Conservation (phyloP, 1,140 invertebrate species). For the Onthophagus taurus region DNA sequence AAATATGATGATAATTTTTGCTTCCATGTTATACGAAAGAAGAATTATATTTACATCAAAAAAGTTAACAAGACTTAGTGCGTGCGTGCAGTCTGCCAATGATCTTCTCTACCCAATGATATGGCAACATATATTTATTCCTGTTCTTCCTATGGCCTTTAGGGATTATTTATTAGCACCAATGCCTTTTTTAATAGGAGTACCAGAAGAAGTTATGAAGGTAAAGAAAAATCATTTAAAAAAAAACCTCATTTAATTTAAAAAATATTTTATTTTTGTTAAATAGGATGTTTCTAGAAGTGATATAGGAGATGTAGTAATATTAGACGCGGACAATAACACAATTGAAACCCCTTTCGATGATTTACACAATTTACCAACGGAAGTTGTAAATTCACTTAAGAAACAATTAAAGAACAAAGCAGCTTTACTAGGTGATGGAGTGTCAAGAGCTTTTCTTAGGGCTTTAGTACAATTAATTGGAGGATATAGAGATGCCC, state of each 20-base stretch:
- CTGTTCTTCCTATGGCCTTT: conserved; percentile 76
- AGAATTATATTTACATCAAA: conserved; percentile 84
- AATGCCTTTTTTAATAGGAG: conserved; percentile 93
- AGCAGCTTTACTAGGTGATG: conserved; percentile 68
- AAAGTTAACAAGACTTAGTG: conserved; percentile 75
- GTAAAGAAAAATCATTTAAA: conserved; percentile 40
- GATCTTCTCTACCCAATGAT: conserved; percentile 92
- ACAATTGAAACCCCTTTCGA: conserved; percentile 76
- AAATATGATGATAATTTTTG: conserved; percentile 91
- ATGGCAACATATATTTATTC: conserved; percentile 97
- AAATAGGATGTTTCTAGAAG: conserved; percentile 56
- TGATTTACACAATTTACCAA: conserved; percentile 70
- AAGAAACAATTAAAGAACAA: conserved; percentile 62
- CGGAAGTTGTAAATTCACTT: conserved; percentile 39
- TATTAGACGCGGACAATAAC: conserved; percentile 84
- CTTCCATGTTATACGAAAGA: conserved; percentile 86
- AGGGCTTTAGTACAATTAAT: conserved; percentile 83
- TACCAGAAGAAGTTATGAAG: conserved; percentile 72
- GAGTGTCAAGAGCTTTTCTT: conserved; percentile 83
- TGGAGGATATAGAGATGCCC: conserved; percentile 85
- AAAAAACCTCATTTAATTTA: background rate
- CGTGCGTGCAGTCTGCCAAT: conserved; percentile 90
- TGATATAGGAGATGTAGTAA: conserved; percentile 84
- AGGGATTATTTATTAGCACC: conserved; percentile 87
- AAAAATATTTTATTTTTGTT: conserved; percentile 28